phyloP scores from a whole-genome alignment of 2,113 vertebrate genomes.

The Baryphthengus martii region DNA sequence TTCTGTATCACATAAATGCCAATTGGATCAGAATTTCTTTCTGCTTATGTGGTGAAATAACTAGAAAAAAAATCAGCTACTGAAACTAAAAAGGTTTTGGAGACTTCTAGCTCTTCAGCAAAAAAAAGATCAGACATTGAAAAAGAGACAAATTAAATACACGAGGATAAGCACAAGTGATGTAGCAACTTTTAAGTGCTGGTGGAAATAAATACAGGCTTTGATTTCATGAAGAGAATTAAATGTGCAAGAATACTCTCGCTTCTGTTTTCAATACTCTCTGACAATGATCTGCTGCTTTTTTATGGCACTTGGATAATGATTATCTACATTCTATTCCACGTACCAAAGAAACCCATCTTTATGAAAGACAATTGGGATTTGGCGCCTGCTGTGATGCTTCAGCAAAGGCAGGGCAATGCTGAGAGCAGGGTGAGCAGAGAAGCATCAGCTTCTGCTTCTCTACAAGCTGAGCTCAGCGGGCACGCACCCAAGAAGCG shows the following conservation, averaged over 20 bases:
- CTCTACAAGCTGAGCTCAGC: neutral
- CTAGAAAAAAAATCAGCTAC: neutral
- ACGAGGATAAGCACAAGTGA: neutral
- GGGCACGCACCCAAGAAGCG: accelerated
- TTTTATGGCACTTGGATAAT: neutral
- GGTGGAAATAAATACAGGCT: neutral
- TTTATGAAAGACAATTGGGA: neutral
- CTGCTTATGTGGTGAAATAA: neutral
- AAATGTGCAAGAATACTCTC: neutral
- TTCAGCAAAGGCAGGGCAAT: neutral
- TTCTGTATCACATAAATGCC: neutral
- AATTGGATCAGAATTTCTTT: neutral
- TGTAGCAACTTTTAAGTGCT: neutral
- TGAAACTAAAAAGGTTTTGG: neutral
- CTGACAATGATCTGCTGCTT: neutral
- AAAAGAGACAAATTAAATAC: neutral
- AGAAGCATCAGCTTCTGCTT: neutral
- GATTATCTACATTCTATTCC: neutral
- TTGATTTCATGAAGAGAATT: neutral
- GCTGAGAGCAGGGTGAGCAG: neutral
- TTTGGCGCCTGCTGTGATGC: neutral
- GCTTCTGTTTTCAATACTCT: neutral
- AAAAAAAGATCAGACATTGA: neutral
- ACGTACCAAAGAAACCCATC: accelerated
- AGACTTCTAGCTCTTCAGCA: neutral